phyloP scores from a whole-genome alignment of 2,113 vertebrate genomes.

The Catharus fuscescens region DNA sequence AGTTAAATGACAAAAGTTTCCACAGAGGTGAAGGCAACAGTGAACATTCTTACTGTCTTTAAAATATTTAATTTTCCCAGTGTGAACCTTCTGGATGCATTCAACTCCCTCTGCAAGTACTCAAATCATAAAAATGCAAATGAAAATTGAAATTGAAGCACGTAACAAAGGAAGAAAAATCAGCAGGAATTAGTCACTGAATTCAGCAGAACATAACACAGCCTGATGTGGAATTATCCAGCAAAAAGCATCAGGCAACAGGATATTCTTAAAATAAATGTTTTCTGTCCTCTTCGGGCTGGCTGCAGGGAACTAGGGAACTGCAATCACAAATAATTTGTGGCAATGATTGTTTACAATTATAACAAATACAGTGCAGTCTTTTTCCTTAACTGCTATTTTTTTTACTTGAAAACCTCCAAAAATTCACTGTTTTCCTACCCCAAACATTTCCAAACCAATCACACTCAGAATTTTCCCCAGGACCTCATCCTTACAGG shows the following conservation, averaged over 20 bases:
- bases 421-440: neutral
- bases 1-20: neutral
- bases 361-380: neutral
- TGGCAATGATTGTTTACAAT: neutral
- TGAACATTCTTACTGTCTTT: neutral
- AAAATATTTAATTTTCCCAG: neutral
- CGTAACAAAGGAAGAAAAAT: neutral
- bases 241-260: neutral
- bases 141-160: neutral
- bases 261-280: neutral
- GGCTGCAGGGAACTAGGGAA: neutral
- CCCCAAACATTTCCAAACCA: accelerated
- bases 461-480: neutral
- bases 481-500: neutral
- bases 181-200: neutral
- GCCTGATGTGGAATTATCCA: neutral
- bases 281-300: neutral
- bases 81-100: neutral
- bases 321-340: neutral
- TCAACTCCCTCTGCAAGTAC: neutral
- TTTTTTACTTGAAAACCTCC: neutral
- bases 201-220: neutral
- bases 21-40: neutral
- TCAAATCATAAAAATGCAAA: neutral
- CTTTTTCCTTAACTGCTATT: neutral